Conservation (phyloP, 2,888 invertebrate species). For the Petrolisthes cinctipes region DNA sequence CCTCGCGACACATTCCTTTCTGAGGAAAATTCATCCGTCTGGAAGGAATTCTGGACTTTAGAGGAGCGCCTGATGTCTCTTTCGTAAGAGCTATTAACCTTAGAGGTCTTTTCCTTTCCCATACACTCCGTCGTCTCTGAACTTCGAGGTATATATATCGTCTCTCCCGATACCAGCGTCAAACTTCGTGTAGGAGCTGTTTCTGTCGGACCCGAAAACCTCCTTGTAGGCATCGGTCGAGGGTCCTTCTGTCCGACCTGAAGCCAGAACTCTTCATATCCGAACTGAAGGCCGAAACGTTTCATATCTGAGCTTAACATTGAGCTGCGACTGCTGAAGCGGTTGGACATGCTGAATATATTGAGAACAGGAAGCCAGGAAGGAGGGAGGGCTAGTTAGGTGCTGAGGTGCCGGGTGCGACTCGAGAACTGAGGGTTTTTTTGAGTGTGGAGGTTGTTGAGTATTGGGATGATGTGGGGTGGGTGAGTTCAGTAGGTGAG, state of each 20-base stretch:
- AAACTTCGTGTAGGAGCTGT: background rate
- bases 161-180: background rate
- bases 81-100: background rate
- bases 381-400: background rate
- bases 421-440: conserved; percentile 7
- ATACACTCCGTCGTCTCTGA: background rate
- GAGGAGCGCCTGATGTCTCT: background rate
- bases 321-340: background rate
- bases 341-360: background rate
- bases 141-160: background rate
- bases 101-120: background rate
- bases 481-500: conserved; percentile 1
- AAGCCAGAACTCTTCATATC: conserved; percentile 1
- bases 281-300: background rate
- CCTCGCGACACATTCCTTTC: background rate
- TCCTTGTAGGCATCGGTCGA: background rate
- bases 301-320: conserved; percentile 9
- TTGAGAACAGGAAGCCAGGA: background rate
- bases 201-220: background rate
- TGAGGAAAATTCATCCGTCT: conserved; percentile 3
- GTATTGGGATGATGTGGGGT: background rate
- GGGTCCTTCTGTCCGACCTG: conserved; percentile 4
- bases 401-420: conserved; percentile 9
- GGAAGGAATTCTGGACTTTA: background rate
- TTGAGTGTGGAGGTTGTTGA: background rate